Base-by-base conservation (phyloP, 2,888 invertebrate species). In the Autographa pulchrina region DNA sequence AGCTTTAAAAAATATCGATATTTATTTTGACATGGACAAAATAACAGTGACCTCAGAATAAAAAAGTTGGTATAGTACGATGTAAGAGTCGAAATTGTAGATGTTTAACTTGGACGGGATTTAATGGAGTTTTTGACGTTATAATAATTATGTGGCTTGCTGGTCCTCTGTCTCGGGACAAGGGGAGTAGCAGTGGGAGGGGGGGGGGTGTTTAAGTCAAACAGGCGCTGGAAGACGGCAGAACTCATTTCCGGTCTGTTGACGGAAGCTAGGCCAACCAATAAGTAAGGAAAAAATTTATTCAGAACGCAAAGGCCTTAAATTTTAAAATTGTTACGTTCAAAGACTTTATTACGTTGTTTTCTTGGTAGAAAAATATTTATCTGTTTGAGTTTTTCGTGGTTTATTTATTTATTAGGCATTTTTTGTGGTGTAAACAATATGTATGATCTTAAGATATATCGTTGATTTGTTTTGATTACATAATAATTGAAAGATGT, bases 241-340 rank as follows among this genome's bases (percentile, higher is more conserved):
- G 92, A 94, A 93, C 94, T 95, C 95, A 96, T 95, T 95, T 96
- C 95, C 95, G 90, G 90, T 86, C 88, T 87, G 91, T 86, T 90
- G 90, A 83, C 92, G 93, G 93, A 93, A 92, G 91, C 86, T 87
- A 81, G 89, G 90, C 88, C 89, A 89, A 89, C 91, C 94, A 94
- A 93, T 94, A 92, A 94, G 91, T 87, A 75, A 73, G 71, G 89
- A 93, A 93, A 93, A 93, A 92, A 90, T 89, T 85, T 91, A 91
- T 92, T 92, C 90, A 90, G 87, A 89, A 90, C 83, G 88, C 85
- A 89, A 90, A 86, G 89, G 86, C 88, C 90, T 91, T 82, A 81
- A 86, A 82, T 85, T 87, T 90, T 91, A 86, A 90, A 92, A 92
- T 92, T 90, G 87, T 92, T 90, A 88, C 54, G 54, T 25, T 56